Evolutionary conservation across 2,113 vertebrate species (phyloP), one percentile per base, ranked within the genome.

Genomic region (Tetrao urogallus): DNA sequence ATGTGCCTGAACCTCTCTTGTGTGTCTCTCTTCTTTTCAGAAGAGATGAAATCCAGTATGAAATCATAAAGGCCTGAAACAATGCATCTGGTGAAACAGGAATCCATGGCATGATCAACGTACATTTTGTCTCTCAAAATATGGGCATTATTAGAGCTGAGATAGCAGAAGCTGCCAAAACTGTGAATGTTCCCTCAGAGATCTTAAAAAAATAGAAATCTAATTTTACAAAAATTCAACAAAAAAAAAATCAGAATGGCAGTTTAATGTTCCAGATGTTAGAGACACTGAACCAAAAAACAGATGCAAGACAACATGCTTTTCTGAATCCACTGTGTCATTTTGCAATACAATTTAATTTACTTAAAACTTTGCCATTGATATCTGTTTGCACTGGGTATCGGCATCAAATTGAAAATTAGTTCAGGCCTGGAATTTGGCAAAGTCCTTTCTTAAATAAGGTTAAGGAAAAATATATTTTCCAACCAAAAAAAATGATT

Each of bases 11-110:
- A 80, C 11, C 19, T 89, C 20, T 90, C 81, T 89, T 93, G 57
- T 38, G 57, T 86, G 61, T 92, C 69, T 90, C 63, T 85, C 87
- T 86, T 87, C 77, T 75, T 87, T 94, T 94, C 48, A 95, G 78
- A 87, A 90, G 88, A 93, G 75, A 56, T 69, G 71, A 96, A 96
- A 96, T 96, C 80, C 92, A 84, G 90, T 96, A 96, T 92, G 95
- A 95, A 96, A 97, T 95, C 88, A 93, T 81, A 95, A 87, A 94
- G 75, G 19, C 61, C 69, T 95, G 85, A 95, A 94, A 86, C 80
- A 94, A 72, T 91, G 75, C 84, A 94, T 96, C 86, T 96, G 93
- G 73, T 82, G 80, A 89, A 86, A 94, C 28, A 54, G 58, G 71
- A 95, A 92, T 92, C 79, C 71, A 70, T 52, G 38, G 84, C 78